Conservation (phyloP, 2,888 invertebrate species). For the Adelphocoris suturalis region DNA sequence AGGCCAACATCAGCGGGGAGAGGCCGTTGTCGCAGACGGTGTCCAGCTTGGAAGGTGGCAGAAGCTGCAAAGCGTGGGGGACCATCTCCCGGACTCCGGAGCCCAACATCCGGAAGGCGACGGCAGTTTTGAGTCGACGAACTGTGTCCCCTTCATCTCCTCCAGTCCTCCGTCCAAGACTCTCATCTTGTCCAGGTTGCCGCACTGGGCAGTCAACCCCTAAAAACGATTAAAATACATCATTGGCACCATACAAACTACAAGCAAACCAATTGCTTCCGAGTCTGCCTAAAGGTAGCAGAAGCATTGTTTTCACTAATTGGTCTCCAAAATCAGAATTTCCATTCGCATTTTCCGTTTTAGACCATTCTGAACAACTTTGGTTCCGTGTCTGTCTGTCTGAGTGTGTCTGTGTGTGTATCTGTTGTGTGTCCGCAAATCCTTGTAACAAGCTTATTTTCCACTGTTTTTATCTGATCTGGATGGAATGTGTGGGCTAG, state of each 20-base stretch:
- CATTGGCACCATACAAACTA: background rate
- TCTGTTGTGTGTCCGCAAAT: too few species aligned
- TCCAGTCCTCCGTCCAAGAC: slow-evolving; percentile 79
- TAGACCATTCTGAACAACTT: too few species aligned
- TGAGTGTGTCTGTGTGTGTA: too few species aligned
- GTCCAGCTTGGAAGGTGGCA: slow-evolving; percentile 87
- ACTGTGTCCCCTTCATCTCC: slow-evolving; percentile 82
- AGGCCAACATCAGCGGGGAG: slow-evolving; percentile 91
- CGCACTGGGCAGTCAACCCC: slow-evolving; percentile 92
- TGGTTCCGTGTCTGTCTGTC: too few species aligned
- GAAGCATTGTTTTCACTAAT: too few species aligned
- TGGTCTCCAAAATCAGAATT: too few species aligned
- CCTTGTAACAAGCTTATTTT: too few species aligned
- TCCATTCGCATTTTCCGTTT: too few species aligned
- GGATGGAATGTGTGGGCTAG: too few species aligned
- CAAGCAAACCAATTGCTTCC: too few species aligned
- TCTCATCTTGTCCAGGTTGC: slow-evolving; percentile 85
- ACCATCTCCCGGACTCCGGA: slow-evolving; percentile 90
- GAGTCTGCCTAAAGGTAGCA: too few species aligned
- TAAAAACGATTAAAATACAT: background rate
- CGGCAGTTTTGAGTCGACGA: slow-evolving; percentile 84
- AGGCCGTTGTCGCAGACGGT: slow-evolving; percentile 89
- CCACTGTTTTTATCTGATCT: too few species aligned
- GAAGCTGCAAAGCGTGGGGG: slow-evolving; percentile 81
- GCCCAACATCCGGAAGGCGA: slow-evolving; percentile 89